These are phyloP conservation scores for Pardalotus punctatus DNA, from an alignment of 2,113 vertebrate genomes.

Conservation along the genomic window DNA sequence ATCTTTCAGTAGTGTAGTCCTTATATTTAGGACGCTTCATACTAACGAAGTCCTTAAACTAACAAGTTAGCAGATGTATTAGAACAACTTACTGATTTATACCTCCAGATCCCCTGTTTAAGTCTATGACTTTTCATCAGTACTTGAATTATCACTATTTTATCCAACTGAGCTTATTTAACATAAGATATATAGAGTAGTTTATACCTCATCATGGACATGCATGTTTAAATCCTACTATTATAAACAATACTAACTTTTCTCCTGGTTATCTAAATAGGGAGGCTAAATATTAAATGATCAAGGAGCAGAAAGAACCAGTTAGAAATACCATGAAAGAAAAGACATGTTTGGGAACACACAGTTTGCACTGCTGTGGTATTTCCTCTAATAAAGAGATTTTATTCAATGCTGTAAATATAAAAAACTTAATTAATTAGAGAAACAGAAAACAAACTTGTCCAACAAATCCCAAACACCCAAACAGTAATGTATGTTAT, in stretches of 20 bases:
- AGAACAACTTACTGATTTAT: neutral
- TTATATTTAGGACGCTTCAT: neutral
- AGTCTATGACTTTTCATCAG: neutral
- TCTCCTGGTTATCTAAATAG: neutral
- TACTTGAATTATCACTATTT: neutral
- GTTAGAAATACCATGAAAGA: neutral
- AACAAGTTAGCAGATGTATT: neutral
- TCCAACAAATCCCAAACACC: neutral
- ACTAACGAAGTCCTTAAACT: neutral
- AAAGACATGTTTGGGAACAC: neutral
- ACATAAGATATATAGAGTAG: neutral
- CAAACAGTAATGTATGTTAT: neutral
- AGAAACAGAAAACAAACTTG: neutral
- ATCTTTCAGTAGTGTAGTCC: neutral
- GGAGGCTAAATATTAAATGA: neutral
- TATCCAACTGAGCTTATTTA: neutral
- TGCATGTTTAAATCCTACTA: neutral
- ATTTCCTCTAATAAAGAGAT: neutral
- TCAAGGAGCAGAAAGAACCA: neutral
- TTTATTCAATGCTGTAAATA: neutral
- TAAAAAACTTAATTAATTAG: neutral
- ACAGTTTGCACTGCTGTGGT: neutral
- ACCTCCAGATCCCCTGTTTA: neutral
- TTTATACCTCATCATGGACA: neutral
- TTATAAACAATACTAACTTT: neutral